Conservation (phyloP, 2,113 vertebrate genomes). For the Diadophis punctatus region DNA sequence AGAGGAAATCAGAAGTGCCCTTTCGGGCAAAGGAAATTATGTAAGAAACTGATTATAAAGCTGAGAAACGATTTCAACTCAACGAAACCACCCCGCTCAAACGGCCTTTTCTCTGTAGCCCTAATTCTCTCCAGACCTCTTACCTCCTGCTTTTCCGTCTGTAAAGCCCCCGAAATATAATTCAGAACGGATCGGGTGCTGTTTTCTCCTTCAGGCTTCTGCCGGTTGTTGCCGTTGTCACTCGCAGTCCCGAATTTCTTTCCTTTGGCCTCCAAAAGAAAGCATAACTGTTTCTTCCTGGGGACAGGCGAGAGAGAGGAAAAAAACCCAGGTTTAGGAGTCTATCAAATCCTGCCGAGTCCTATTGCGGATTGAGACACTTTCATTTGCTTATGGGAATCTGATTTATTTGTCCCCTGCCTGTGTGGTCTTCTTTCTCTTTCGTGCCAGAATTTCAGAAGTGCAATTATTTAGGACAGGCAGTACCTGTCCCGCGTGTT, state of each 20-base stretch:
- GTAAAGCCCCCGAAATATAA: conserved; percentile 81
- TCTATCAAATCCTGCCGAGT: not conserved
- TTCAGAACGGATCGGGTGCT: conserved; percentile 79
- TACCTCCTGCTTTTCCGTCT: conserved; percentile 85
- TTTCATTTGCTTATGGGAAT: not conserved
- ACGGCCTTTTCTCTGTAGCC: not conserved
- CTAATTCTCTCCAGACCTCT: not conserved
- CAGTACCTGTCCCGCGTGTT: not conserved
- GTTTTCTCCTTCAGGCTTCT: conserved; percentile 80
- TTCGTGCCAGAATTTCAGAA: not conserved
- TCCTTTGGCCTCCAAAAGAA: conserved; percentile 84
- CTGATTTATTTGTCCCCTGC: conserved; percentile 18
- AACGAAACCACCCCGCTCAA: not conserved
- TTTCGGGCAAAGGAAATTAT: conserved; percentile 3
- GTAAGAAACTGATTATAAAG: not conserved
- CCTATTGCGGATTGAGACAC: not conserved
- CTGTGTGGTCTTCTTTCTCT: not conserved
- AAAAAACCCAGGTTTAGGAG: not conserved
- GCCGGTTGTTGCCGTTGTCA: conserved; percentile 82
- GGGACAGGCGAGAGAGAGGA: conserved; percentile 4
- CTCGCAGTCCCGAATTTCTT: conserved; percentile 75
- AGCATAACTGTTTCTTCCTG: conserved; percentile 89
- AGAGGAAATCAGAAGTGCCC: not conserved
- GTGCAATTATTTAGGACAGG: not conserved
- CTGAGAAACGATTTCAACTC: not conserved